Evolutionary conservation across 2,797 vertebrate species (phyloP), one percentile per base, ranked within the genome.

Genomic region (Austrolebias charrua): DNA sequence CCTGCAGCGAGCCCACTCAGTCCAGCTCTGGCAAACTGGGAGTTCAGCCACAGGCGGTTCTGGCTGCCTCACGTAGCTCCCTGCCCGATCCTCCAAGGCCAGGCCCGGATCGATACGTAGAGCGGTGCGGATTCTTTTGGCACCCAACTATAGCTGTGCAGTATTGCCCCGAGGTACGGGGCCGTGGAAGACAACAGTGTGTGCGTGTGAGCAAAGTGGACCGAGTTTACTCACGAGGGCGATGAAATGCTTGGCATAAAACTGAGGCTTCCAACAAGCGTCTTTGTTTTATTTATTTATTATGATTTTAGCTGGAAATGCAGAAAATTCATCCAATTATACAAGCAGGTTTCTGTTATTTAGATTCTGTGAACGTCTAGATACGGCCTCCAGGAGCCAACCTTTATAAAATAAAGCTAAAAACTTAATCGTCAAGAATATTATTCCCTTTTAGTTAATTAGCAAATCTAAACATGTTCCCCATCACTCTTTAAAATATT

Each of bases 21-120:
- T 83, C 81, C 84, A 81, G 81, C 79, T 79, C 86, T 84, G 87
- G 86, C 80, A 86, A 75, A 80, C 78, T 54, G 69, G 87, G 79
- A 82, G 80, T 85, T 75, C 86, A 67, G 87, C 90, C 86, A 89
- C 83, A 54, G 88, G 90, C 88, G 56, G 63, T 91, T 90, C 85
- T 91, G 89, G 89, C 89, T 74, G 47, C 77, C 79, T 87, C 73
- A 67, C 76, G 67, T 50, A 56, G 77, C 84, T 81, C 78, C 86
- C 73, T 71, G 75, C 81, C 10, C 74, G 82, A 78, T 86, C 81
- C 88, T 90, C 88, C 86, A 89, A 84, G 84, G 88, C 89, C 88
- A 82, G 63, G 83, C 78, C 79, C 60, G 72, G 85, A 92, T 92
- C 89, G 48, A 89, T 87, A 88, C 81, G 9, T 80, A 80, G 78